phyloP scores from a whole-genome alignment of 2,113 vertebrate species.

The Pachyramphus minor region DNA sequence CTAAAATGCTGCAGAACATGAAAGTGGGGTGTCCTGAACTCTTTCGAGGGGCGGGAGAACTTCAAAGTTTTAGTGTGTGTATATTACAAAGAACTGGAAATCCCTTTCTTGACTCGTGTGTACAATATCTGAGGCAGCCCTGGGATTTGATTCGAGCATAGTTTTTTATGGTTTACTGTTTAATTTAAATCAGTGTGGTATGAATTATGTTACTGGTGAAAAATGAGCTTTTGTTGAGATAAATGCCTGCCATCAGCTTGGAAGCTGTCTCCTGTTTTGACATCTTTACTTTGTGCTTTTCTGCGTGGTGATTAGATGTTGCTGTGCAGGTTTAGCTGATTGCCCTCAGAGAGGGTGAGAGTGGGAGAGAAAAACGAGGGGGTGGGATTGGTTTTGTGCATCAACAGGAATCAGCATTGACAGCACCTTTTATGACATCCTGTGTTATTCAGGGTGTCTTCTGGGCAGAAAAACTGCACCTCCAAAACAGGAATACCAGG shows the following conservation, averaged over 20 bases:
- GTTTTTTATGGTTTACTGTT: constrained; percentile 10
- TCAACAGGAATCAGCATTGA: fast-evolving
- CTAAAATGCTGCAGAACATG: not conserved
- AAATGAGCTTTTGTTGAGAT: not conserved
- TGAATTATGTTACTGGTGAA: not conserved
- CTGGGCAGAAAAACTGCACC: not conserved
- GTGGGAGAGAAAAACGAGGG: not conserved
- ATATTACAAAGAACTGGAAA: not conserved
- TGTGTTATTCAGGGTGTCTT: not conserved
- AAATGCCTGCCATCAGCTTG: not conserved
- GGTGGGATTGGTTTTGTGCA: not conserved
- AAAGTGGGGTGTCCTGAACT: not conserved
- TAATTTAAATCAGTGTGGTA: constrained; percentile 18
- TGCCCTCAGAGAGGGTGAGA: not conserved
- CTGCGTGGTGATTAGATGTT: not conserved
- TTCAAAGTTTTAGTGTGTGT: not conserved
- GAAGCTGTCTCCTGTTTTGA: not conserved
- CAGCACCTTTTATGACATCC: not conserved
- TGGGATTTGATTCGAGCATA: not conserved
- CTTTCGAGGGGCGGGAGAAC: fast-evolving
- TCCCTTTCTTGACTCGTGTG: not conserved
- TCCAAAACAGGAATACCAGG: not conserved
- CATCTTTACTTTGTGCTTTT: not conserved
- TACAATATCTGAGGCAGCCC: not conserved
- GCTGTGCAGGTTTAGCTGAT: not conserved